phyloP scores from a whole-genome alignment of 1,140 invertebrate genomes.

The Drosophila takahashii region DNA sequence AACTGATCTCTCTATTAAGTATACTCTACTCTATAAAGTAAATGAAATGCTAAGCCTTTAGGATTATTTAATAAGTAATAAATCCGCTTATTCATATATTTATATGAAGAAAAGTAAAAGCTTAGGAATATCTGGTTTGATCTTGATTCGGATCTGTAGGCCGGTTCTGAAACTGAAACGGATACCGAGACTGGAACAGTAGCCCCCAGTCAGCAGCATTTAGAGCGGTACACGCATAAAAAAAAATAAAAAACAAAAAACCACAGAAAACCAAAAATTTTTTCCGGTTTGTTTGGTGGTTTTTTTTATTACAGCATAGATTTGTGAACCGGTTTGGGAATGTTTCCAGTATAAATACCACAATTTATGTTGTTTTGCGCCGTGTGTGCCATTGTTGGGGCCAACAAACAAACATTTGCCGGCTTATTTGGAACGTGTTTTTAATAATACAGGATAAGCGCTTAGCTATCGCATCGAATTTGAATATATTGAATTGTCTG shows the following conservation, averaged over 20 bases:
- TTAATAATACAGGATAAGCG: slow-evolving; percentile 44
- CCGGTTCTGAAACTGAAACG: slow-evolving; percentile 33
- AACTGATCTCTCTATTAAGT: neutral
- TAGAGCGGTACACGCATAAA: slow-evolving; percentile 34
- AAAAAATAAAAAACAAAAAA: slow-evolving; percentile 5
- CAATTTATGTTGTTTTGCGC: slow-evolving; percentile 62
- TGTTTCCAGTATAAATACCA: slow-evolving; percentile 54
- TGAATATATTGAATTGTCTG: slow-evolving; percentile 8
- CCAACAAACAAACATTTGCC: slow-evolving; percentile 63
- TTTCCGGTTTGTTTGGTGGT: slow-evolving; percentile 78
- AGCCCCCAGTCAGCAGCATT: slow-evolving; percentile 39
- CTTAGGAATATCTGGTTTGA: slow-evolving; percentile 45
- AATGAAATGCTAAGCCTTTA: no score
- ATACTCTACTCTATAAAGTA: no score
- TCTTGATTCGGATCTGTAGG: slow-evolving; percentile 41
- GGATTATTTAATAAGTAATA: neutral
- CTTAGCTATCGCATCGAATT: slow-evolving; percentile 27
- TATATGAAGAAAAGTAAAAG: slow-evolving; percentile 28
- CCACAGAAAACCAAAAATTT: slow-evolving; percentile 22
- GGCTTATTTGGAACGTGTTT: slow-evolving; percentile 58
- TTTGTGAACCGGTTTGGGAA: slow-evolving; percentile 54
- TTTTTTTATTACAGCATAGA: slow-evolving; percentile 70
- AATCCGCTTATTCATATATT: neutral
- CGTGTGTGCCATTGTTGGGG: slow-evolving; percentile 41
- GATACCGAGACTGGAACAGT: slow-evolving; percentile 38